A percentile compares a stretch with the other conserved stretches of the same genome.
phyloP scores from a whole-genome alignment of 2,113 vertebrate species.

The Pachycephala philippinensis region DNA sequence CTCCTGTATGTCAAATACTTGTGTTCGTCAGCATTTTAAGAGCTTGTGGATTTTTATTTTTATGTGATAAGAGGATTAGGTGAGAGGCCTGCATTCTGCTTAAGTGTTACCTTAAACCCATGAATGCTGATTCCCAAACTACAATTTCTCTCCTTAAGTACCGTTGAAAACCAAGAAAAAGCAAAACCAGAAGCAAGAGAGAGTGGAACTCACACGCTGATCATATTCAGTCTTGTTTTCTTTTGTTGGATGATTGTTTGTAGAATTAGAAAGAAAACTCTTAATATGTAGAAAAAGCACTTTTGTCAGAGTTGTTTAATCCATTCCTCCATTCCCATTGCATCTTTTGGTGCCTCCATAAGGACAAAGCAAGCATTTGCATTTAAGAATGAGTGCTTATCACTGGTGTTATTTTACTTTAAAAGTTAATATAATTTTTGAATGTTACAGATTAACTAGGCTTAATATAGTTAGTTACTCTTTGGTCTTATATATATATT shows the following conservation, averaged over 20 bases:
- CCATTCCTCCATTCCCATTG: background rate
- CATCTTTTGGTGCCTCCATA: background rate
- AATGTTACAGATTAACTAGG: slow-evolving; percentile 23
- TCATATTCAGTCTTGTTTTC: background rate
- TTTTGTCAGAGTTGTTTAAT: background rate
- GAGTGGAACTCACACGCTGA: background rate
- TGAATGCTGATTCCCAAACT: background rate
- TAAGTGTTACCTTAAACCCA: background rate
- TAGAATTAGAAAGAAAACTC: background rate
- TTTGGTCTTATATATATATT: background rate
- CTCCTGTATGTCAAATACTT: background rate
- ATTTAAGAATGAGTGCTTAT: background rate
- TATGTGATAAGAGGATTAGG: background rate
- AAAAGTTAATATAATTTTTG: slow-evolving; percentile 7
- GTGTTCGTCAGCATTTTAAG: background rate
- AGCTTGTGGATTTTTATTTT: background rate
- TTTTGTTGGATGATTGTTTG: background rate
- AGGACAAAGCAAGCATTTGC: background rate
- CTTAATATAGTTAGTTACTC: background rate
- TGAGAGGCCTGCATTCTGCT: background rate
- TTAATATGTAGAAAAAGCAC: accelerated
- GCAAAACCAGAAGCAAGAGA: background rate
- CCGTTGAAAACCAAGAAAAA: background rate
- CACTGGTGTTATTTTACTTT: background rate
- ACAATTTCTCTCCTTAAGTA: background rate